Evolutionary conservation across 2,888 invertebrate species (phyloP).

Genomic region (Agrilus mali): DNA sequence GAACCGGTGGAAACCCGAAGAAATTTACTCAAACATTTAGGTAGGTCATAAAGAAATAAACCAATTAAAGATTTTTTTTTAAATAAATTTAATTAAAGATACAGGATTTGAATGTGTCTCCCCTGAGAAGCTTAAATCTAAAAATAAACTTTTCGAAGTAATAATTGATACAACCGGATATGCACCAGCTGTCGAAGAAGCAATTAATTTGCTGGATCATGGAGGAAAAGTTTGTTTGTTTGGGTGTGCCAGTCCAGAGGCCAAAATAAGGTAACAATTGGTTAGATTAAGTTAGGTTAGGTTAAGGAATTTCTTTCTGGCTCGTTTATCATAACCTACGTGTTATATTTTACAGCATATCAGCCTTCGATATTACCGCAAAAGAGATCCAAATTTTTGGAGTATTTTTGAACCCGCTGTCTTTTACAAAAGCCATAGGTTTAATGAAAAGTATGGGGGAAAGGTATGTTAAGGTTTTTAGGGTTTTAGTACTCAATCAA

Average conservation of each 20-base stretch:
- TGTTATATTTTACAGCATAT: slow-evolving; percentile 36
- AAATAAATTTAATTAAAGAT: too few species aligned
- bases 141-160: slow-evolving; percentile 43
- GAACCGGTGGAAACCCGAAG: slow-evolving; percentile 46
- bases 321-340: too few species aligned
- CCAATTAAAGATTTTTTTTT: too few species aligned
- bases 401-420: slow-evolving; percentile 54
- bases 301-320: too few species aligned
- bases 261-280: slow-evolving; percentile 26
- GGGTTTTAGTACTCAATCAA: neutral
- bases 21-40: slow-evolving; percentile 38
- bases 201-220: slow-evolving; percentile 39
- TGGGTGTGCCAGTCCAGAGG: slow-evolving; percentile 48
- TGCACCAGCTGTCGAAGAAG: slow-evolving; percentile 53
- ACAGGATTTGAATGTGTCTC: slow-evolving; percentile 45
- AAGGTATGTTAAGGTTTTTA: too few species aligned
- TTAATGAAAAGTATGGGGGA: slow-evolving; percentile 50
- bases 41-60: slow-evolving; percentile 26
- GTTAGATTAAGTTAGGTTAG: neutral
- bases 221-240: slow-evolving; percentile 58
- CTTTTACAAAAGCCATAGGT: slow-evolving; percentile 50
- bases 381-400: slow-evolving; percentile 53
- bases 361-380: slow-evolving; percentile 46
- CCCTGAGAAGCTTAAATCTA: slow-evolving; percentile 42
- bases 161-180: slow-evolving; percentile 64